Evolutionary conservation across 2,888 invertebrate genomes (phyloP).

Genomic region (Protonemura montana): DNA sequence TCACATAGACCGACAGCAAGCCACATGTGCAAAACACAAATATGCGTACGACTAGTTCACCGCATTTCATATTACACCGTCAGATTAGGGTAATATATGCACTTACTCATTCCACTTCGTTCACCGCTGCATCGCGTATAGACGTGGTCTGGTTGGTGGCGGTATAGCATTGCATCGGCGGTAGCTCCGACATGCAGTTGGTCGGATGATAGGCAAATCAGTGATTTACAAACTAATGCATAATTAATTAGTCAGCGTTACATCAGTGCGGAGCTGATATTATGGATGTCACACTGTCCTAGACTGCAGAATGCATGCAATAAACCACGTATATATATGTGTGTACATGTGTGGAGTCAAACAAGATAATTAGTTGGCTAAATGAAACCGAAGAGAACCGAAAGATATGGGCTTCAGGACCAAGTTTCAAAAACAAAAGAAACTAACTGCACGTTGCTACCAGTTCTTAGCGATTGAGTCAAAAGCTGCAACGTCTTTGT

Average conservation of each 20-base stretch:
- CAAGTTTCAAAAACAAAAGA: neutral
- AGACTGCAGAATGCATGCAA: neutral
- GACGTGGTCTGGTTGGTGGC: conserved; percentile 26
- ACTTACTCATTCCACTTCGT: conserved; percentile 23
- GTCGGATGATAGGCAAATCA: conserved; percentile 43
- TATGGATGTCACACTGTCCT: conserved; percentile 2
- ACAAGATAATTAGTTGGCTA: neutral
- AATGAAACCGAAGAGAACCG: neutral
- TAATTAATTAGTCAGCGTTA: conserved; percentile 46
- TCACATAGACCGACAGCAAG: neutral
- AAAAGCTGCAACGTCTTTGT: too few species aligned
- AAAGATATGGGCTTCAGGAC: neutral
- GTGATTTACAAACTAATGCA: conserved; percentile 48
- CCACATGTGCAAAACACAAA: conserved; percentile 7
- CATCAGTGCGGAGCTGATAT: neutral
- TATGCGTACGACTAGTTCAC: neutral
- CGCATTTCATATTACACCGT: conserved; percentile 33
- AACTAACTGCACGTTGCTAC: too few species aligned
- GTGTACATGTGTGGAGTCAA: neutral
- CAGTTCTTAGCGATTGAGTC: too few species aligned
- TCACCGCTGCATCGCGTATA: conserved; percentile 35
- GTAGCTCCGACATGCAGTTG: neutral
- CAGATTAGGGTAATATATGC: conserved; percentile 48
- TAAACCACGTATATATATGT: neutral
- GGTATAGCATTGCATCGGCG: neutral